These are phyloP conservation scores for Parnassius apollo DNA, from an alignment of 2,888 invertebrate genomes.

Conservation along the genomic window DNA sequence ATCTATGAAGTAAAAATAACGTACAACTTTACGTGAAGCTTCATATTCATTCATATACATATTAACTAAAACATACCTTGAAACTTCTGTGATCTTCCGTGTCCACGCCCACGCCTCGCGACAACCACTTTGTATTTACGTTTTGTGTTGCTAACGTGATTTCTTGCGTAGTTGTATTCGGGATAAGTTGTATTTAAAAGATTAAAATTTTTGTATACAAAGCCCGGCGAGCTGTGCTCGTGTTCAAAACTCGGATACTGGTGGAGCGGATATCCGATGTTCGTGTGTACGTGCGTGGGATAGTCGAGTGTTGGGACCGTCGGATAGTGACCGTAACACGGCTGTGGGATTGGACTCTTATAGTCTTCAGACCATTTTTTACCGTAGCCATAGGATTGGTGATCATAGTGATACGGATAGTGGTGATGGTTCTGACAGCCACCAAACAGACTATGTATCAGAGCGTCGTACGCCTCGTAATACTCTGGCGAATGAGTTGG, in stretches of 20 bases:
- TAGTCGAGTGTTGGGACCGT: conserved; percentile 24
- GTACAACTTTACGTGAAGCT: too few species aligned
- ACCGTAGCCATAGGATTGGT: conserved; percentile 29
- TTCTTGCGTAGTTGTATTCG: conserved; percentile 52
- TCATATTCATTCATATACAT: neutral
- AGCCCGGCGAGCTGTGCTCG: conserved; percentile 14
- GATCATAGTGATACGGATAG: conserved; percentile 22
- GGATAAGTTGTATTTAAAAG: conserved; percentile 43
- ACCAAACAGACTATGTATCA: conserved; percentile 55
- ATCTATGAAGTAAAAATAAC: too few species aligned
- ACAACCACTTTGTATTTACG: conserved; percentile 62
- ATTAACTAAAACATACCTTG: conserved; percentile 44
- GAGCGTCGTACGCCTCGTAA: conserved; percentile 64
- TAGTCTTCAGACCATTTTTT: conserved; percentile 32
- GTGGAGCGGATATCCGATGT: conserved; percentile 11
- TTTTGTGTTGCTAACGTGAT: conserved; percentile 54
- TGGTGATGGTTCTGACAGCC: conserved; percentile 36
- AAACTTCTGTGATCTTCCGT: conserved; percentile 43
- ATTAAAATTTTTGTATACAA: conserved; percentile 45
- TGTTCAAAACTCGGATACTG: conserved; percentile 12
- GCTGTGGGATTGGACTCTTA: conserved; percentile 13
- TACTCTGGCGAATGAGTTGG: conserved; percentile 69
- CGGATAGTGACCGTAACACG: conserved; percentile 27
- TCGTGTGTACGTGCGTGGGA: conserved; percentile 29
- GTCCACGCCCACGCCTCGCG: conserved; percentile 39